A percentile compares a stretch with the other conserved stretches of the same genome.
These are phyloP conservation scores for Glyphotaelius pellucidus DNA, from an alignment of 2,888 invertebrate species.

Conservation along the genomic window DNA sequence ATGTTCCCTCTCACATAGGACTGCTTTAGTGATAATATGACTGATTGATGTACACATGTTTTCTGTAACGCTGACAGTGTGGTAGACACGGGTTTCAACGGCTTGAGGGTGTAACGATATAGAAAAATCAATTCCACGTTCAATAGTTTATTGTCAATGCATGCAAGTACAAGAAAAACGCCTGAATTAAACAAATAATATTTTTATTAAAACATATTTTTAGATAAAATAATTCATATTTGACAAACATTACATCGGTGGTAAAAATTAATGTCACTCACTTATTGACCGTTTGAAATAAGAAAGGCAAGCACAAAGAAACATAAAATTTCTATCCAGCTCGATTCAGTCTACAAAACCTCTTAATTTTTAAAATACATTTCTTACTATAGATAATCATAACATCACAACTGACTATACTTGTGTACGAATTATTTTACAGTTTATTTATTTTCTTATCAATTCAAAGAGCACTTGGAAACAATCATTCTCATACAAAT, in stretches of 20 bases:
- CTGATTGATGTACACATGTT: background rate
- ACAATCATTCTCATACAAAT: constrained; percentile 53
- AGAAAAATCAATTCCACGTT: background rate
- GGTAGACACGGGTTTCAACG: background rate
- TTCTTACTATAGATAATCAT: constrained; percentile 33
- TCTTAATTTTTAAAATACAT: constrained; percentile 53
- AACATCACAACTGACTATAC: constrained; percentile 53
- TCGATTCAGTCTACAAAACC: constrained; percentile 55
- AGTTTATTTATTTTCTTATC: constrained; percentile 45
- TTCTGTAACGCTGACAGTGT: background rate
- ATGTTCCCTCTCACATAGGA: background rate
- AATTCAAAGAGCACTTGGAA: constrained; percentile 59
- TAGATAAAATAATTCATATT: constrained; percentile 52
- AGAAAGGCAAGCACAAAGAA: constrained; percentile 57
- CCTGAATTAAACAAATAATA: constrained; percentile 51
- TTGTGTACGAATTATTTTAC: constrained; percentile 53
- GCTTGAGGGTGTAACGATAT: background rate
- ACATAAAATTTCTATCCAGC: constrained; percentile 50
- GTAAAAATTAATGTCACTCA: constrained; percentile 50
- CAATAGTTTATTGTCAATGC: background rate
- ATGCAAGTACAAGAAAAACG: constrained; percentile 21
- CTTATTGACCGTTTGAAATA: constrained; percentile 53
- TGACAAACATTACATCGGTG: constrained; percentile 53
- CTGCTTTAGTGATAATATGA: background rate
- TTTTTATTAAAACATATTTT: constrained; percentile 54